Conservation (phyloP, 2,113 vertebrate genomes). For the Delphinus delphis region DNA sequence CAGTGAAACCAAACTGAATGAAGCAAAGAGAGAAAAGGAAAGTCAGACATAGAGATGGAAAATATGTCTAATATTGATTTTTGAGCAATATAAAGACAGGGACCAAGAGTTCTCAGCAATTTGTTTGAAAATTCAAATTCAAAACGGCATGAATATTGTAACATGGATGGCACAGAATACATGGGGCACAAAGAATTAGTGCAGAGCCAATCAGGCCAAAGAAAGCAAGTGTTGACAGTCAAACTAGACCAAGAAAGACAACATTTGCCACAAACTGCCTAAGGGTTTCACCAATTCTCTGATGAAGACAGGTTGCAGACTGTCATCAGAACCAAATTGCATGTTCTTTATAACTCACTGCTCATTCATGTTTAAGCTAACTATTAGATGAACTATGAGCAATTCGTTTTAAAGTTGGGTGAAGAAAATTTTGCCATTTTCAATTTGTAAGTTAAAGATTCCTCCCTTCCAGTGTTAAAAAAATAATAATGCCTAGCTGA, state of each 20-base stretch:
- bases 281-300: background rate
- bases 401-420: background rate
- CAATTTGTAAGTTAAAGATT: constrained; percentile 16
- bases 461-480: background rate
- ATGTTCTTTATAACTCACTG: background rate
- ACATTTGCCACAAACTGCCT: background rate
- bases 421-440: constrained; percentile 3
- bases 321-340: background rate
- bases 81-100: background rate
- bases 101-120: background rate
- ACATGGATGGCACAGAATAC: background rate
- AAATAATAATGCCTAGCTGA: background rate
- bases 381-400: background rate
- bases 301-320: background rate
- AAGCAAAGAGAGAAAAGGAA: background rate
- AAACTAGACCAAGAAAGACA: background rate
- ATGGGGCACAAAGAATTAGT: background rate
- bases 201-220: background rate
- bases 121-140: background rate
- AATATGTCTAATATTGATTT: background rate
- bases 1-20: background rate
- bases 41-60: background rate
- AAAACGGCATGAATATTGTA: background rate
- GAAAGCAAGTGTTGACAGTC: background rate
- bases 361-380: background rate